Conservation (phyloP, 2,113 vertebrate species). For the Columbina picui region DNA sequence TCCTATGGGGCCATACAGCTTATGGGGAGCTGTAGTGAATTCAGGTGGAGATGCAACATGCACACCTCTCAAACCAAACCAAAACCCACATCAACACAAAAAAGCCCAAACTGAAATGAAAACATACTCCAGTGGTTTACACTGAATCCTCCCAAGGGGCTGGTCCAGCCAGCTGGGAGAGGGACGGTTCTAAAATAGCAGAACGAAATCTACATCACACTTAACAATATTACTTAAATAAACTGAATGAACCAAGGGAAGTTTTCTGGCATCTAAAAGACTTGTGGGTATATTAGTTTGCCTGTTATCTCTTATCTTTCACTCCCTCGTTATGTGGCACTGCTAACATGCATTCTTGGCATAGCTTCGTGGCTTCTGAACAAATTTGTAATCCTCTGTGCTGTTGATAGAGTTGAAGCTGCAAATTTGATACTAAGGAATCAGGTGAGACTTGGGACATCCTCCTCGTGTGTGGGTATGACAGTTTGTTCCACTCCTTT, state of each 20-base stretch:
- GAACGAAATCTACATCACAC: neutral
- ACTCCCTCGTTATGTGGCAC: neutral
- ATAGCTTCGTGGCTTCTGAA: conserved; percentile 39
- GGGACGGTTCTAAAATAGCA: conserved; percentile 16
- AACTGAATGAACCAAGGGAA: conserved; percentile 10
- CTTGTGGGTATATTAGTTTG: neutral
- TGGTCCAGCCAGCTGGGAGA: neutral
- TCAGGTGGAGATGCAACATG: neutral
- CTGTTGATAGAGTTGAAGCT: neutral
- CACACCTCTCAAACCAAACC: neutral
- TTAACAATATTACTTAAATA: conserved; percentile 12
- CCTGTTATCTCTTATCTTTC: conserved; percentile 25
- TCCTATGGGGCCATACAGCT: neutral
- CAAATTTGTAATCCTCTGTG: conserved; percentile 1
- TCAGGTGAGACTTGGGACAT: neutral
- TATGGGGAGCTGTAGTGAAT: neutral
- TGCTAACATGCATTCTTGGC: conserved; percentile 8
- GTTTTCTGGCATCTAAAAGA: conserved; percentile 17
- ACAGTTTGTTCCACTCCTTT: neutral
- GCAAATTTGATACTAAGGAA: neutral
- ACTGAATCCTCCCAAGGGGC: neutral
- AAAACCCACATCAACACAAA: neutral
- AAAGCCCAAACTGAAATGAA: neutral
- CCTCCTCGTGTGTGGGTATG: neutral
- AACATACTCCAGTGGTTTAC: neutral